A percentile compares a stretch with the other conserved stretches of the same genome.
Conservation (phyloP, 2,797 vertebrate species). For the Hapalemur alaotrensis region DNA sequence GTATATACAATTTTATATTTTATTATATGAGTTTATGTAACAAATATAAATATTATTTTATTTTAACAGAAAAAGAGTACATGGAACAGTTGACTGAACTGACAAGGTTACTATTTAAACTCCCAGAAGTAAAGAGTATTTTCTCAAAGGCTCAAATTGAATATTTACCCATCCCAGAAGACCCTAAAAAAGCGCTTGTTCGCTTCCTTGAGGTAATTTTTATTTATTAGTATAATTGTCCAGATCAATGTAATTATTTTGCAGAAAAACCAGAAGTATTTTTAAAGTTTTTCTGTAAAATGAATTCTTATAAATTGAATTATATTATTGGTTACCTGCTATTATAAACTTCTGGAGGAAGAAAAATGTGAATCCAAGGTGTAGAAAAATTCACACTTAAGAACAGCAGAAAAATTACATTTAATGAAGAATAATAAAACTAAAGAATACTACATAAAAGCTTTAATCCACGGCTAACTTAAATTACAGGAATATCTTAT, state of each 20-base stretch:
- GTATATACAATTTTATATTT: neutral
- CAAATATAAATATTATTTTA: constrained; percentile 39
- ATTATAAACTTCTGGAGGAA: constrained; percentile 39
- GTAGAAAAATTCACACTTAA: neutral
- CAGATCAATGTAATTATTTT: constrained; percentile 2
- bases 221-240: constrained; percentile 52
- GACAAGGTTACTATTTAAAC: constrained; percentile 92
- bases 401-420: constrained; percentile 2
- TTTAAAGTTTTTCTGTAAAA: constrained; percentile 10
- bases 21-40: neutral
- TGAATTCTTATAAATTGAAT: constrained; percentile 5
- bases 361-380: constrained; percentile 22
- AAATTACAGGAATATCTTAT: neutral
- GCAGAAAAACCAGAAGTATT: constrained; percentile 1
- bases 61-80: constrained; percentile 87
- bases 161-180: constrained; percentile 82
- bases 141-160: constrained; percentile 87
- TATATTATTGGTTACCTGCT: neutral
- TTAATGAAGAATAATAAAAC: constrained; percentile 39
- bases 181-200: constrained; percentile 89
- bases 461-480: neutral
- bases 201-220: constrained; percentile 93
- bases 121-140: constrained; percentile 92
- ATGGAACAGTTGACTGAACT: constrained; percentile 92
- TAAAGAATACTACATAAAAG: neutral